A percentile compares a stretch with the other conserved stretches of the same genome.
These are phyloP conservation scores for Scortum barcoo DNA, from an alignment of 2,113 vertebrate genomes.

Conservation along the genomic window DNA sequence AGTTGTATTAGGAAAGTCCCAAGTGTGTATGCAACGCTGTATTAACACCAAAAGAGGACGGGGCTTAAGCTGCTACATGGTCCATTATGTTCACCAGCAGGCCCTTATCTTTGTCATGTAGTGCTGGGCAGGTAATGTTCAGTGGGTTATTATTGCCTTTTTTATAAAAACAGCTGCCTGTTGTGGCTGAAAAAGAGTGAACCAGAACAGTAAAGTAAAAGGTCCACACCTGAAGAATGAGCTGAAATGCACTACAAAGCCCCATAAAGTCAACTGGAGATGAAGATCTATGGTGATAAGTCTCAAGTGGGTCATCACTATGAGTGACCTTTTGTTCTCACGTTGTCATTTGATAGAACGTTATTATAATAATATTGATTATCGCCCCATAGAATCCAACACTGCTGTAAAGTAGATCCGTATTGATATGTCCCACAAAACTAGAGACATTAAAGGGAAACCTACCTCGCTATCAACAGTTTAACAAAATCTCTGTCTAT, in stretches of 20 bases:
- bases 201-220: not conserved
- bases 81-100: not conserved
- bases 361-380: not conserved
- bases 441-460: not conserved
- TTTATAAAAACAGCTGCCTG: not conserved
- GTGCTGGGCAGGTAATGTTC: not conserved
- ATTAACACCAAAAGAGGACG: no score
- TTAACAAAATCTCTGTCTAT: not conserved
- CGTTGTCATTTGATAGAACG: not conserved
- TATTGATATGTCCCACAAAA: not conserved
- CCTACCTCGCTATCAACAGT: not conserved
- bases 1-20: slow-evolving; percentile 4
- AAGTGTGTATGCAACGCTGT: not conserved
- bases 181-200: not conserved
- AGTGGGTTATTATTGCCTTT: not conserved
- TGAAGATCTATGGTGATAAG: not conserved
- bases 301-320: not conserved
- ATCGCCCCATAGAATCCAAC: not conserved
- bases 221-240: not conserved
- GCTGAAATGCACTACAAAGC: not conserved
- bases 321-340: not conserved
- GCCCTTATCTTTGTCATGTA: not conserved
- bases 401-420: not conserved
- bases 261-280: not conserved
- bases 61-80: not conserved